Base-by-base conservation (phyloP, 2,797 vertebrate species). In the Pantherophis vulpinus region DNA sequence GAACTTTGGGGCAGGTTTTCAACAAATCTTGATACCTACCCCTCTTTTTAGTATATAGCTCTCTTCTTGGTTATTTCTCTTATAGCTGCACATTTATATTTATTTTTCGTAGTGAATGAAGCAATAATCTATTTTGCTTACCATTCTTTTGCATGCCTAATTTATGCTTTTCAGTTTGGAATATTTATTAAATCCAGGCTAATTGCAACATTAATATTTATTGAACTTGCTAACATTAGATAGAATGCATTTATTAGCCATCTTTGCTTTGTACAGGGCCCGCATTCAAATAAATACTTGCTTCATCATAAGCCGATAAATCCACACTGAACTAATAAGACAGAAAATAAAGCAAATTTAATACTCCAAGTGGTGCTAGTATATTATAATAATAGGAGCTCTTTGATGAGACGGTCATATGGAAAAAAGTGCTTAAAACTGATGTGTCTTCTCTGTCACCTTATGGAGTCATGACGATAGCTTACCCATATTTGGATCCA, bases 401-500 rank as follows among this genome's bases (percentile, higher is more conserved):
- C 92, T 94, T 96, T 16, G 87, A 42, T 91, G 89, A 13, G 56
- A 47, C 55, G 27, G 79, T 95, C 90, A 89, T 91, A 96, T 91
- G 93, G 91, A 92, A 96, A 96, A 92, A 89, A 93, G 87, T 20
- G 91, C 94, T 91, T 92, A 94, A 95, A 95, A 93, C 12, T 93
- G 93, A 91, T 29, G 37, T 51, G 93, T 96, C 96, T 92, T 29
- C 7, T 95, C 90, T n/a, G 91, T 90, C 93, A 94, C 60, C 29
- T 94, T 61, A 88, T 16, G 87, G 55, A 95, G 6, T 89, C 90
- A 93, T 89, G 88, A 74, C 37, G 86, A 37, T 20, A 74, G 7
- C 55, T 54, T 59, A 70, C 1, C 27, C 23, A 14, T n/a, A 59
- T 59, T 27, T 93, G 83, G 63, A 27, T 63, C 25, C 61, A 63